Base-by-base conservation (phyloP, 2,888 invertebrate genomes). In the Pseudoips prasinana region DNA sequence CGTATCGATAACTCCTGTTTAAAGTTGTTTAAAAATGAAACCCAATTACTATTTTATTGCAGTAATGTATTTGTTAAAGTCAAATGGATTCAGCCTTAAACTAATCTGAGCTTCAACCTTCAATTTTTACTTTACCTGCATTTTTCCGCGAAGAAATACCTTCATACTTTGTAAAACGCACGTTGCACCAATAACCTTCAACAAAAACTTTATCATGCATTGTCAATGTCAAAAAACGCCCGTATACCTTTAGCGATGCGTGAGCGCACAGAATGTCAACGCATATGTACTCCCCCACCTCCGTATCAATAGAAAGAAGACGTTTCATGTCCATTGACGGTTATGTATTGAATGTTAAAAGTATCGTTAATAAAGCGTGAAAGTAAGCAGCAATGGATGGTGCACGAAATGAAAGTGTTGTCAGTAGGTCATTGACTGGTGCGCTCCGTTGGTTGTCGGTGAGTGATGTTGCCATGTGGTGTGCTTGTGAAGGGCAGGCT, bases 211-310 rank as follows among this genome's bases (percentile, higher is more conserved):
- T 50, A 45, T 48, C 44, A 31, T 46, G 57, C 61, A 63, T 40
- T 66, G 67, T 58, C 69, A 69, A 69, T 69, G 67, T 67, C 67
- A 60, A 59, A 67, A 62, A 53, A 57, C 58, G 62, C 51, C 61
- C 62, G 45, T 29, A 27, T 39, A 48, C 42, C 48, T 33, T 28
- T 52, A 41, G 44, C 33, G 40, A 61, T 55, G 51, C 49, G 47
- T 47, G 18, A 28, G 41, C 55, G 40, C 46, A 42, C 39, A 52
- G 61, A 57, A 65, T 64, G 64, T 52, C 56, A 46, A 43, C 58
- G 51, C 20, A 37, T 14, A n/a, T 14, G 5, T 14, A 14, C 33
- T 32, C 33, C 32, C 26, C 42, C 37, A 47, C 43, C 35, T 7
- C 26, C 25, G 25, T 30, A 24, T n/a, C 32, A 38, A 50, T 45